Percentiles rank a stretch among this genome's conserved stretches.
Conservation (phyloP, 2,113 vertebrate genomes). For the Pogonocichla stellata region DNA sequence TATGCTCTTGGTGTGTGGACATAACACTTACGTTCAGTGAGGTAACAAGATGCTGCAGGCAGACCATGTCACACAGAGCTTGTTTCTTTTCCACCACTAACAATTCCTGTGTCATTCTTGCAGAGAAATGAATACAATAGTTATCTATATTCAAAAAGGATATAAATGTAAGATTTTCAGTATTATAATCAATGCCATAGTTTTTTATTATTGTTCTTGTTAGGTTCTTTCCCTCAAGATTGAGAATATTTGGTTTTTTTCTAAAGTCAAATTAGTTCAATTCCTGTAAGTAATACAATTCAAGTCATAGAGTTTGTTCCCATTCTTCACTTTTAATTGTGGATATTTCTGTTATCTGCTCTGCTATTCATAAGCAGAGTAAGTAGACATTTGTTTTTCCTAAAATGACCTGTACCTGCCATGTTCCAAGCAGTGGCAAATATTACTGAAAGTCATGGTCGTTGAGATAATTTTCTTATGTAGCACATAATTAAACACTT, state of each 20-base stretch:
- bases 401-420: neutral
- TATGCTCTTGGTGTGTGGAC: neutral
- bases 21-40: neutral
- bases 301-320: neutral
- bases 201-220: neutral
- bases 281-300: neutral
- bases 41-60: neutral
- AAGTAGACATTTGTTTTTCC: neutral
- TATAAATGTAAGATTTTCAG: neutral
- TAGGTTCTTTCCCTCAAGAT: neutral
- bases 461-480: neutral
- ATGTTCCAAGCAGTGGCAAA: neutral
- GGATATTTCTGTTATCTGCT: neutral
- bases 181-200: neutral
- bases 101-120: neutral
- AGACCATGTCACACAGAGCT: neutral
- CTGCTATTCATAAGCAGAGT: neutral
- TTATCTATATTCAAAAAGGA: neutral
- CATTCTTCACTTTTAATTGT: neutral
- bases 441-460: neutral
- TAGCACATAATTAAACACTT: neutral
- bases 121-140: neutral
- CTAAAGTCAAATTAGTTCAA: neutral
- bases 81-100: neutral
- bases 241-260: neutral